Percentiles rank a stretch among this genome's conserved stretches.
phyloP scores from a whole-genome alignment of 1,140 invertebrate species.

The Anastrepha ludens region DNA sequence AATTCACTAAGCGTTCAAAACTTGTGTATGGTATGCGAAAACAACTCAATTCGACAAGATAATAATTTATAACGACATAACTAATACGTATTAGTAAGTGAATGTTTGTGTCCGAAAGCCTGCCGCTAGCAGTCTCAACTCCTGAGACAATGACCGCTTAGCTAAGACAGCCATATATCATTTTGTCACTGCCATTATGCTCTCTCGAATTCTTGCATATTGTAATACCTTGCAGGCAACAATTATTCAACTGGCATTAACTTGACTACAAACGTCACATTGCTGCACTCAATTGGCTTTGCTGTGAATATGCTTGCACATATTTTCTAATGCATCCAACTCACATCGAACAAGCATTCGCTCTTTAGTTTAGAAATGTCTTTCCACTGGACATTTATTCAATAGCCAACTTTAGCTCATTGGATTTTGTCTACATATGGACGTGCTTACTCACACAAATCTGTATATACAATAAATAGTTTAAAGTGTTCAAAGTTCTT shows the following conservation, averaged over 20 bases:
- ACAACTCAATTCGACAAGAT: no score
- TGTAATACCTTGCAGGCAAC: not conserved
- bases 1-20: no score
- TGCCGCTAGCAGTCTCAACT: not conserved
- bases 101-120: no score
- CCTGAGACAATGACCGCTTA: not conserved
- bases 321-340: not conserved
- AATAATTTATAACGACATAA: no score
- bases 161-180: not conserved
- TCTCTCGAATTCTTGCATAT: not conserved
- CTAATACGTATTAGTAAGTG: no score
- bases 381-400: not conserved
- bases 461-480: not conserved
- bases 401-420: not conserved
- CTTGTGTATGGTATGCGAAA: no score
- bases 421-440: no score
- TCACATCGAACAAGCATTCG: not conserved
- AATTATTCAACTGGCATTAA: constrained; percentile 39
- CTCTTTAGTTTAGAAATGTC: not conserved
- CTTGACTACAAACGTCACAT: not conserved
- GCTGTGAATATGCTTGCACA: not conserved
- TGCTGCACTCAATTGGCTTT: not conserved
- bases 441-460: no score
- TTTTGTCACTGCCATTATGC: not conserved
- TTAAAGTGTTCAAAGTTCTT: constrained; percentile 24